Conservation (phyloP, 2,113 vertebrate species). For the Platichthys flesus region DNA sequence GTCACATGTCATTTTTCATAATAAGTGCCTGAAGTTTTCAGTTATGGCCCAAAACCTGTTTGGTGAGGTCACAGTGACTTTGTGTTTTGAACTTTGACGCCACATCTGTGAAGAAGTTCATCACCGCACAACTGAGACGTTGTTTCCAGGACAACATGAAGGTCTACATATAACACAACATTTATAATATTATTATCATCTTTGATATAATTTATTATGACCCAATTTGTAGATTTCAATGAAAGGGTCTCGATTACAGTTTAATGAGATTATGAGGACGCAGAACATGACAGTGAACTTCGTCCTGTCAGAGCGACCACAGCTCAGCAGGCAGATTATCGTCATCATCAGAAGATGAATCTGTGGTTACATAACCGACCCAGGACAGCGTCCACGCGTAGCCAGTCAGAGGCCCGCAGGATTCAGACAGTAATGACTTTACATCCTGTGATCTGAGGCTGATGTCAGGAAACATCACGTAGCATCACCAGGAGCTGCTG, state of each 20-base stretch:
- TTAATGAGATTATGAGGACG: background rate
- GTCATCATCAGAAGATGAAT: background rate
- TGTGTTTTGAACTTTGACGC: background rate
- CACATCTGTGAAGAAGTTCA: background rate
- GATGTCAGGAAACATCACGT: background rate
- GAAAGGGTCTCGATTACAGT: background rate
- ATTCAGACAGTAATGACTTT: background rate
- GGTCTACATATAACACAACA: too few relatives aligned
- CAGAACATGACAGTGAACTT: background rate
- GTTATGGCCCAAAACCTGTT: background rate
- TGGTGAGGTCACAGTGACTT: background rate
- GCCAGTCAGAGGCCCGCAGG: background rate
- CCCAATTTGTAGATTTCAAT: background rate
- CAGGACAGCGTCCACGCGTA: background rate
- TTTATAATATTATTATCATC: too few relatives aligned
- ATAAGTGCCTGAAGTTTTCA: too few relatives aligned
- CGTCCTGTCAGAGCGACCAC: background rate
- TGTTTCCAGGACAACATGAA: too few relatives aligned
- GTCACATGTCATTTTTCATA: too few relatives aligned
- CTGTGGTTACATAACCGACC: slow-evolving; percentile 12
- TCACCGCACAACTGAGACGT: too few relatives aligned
- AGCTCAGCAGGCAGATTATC: background rate
- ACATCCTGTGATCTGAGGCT: background rate
- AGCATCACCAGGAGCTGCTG: too few relatives aligned
- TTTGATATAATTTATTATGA: too few relatives aligned